phyloP scores from a whole-genome alignment of 1,140 invertebrate genomes.

The Halyomorpha halys region DNA sequence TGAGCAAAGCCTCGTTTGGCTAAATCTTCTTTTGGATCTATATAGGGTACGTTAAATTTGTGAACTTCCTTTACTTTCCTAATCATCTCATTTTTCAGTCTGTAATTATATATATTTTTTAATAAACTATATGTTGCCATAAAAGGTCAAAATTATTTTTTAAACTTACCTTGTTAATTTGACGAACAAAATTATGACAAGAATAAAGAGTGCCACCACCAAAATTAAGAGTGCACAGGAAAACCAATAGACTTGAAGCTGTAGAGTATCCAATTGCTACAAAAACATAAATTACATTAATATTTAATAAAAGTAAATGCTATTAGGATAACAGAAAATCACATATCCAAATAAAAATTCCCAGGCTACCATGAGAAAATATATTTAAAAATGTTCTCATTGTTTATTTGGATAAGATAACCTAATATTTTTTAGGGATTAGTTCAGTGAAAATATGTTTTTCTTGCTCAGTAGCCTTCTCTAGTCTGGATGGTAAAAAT shows the following conservation, averaged over 20 bases:
- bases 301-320: too few relatives aligned
- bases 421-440: too few relatives aligned
- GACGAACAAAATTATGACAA: constrained; percentile 3
- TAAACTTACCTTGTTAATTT: not conserved
- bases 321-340: too few relatives aligned
- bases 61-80: constrained; percentile 12
- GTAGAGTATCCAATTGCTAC: not conserved
- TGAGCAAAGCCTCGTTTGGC: constrained; percentile 5
- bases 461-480: too few relatives aligned
- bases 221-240: not conserved
- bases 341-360: too few relatives aligned
- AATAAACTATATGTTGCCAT: not conserved
- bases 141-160: not conserved
- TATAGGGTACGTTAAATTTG: constrained; percentile 12
- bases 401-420: too few relatives aligned
- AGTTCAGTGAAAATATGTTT: too few relatives aligned
- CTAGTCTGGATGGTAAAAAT: too few relatives aligned
- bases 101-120: not conserved
- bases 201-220: not conserved
- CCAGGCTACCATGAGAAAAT: too few relatives aligned
- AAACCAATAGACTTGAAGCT: not conserved
- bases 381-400: too few relatives aligned
- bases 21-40: constrained; percentile 9
- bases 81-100: not conserved
- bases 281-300: not conserved